Base-by-base conservation (phyloP, 2,797 vertebrate species). In the Peromyscus eremicus region DNA sequence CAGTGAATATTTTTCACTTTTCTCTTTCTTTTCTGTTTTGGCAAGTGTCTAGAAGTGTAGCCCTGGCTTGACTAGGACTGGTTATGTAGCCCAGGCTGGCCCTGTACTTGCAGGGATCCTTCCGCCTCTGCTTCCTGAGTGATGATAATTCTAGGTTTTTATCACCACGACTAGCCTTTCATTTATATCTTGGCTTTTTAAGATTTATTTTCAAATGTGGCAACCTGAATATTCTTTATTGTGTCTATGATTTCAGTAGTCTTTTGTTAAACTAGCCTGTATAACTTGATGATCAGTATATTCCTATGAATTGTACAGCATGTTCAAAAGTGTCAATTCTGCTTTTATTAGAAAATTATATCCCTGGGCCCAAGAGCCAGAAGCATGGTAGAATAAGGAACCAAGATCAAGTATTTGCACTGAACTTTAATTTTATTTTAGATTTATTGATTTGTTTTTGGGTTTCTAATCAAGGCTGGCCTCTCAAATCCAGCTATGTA, bases 211-310 rank as follows among this genome's bases (percentile, higher is more conserved):
- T 93, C 49, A 95, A 89, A 68, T 83, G 5, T 12, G 32, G 21
- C 81, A 29, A 2, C 11, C 37, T 71, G 87, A 93, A n/a, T 87
- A 52, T 43, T 96, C 34, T 57, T 57, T 77, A 68, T 87, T 94
- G 29, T 93, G 13, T 64, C 10, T 86, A 52, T 71, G 21, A 49
- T 86, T 77, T 82, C 40, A 86, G 84, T 92, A 70, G 8, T 79
- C 43, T 70, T 75, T 37, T 37, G 16, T 70, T 96, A 91, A 37
- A 57, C 64, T 77, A 32, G 85, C 16, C 4, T 73, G 62, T 94
- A 64, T 83, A 79, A 93, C 94, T 89, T 57, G 93, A 90, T 90
- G n/a, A 87, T 25, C n/a, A 77, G 23, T 46, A 57, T 12, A 96
- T 27, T 82, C 81, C 32, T 84, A 9, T 43, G 76, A 64, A 40